phyloP scores from a whole-genome alignment of 2,888 invertebrate species.

The Tetramorium bicarinatum region DNA sequence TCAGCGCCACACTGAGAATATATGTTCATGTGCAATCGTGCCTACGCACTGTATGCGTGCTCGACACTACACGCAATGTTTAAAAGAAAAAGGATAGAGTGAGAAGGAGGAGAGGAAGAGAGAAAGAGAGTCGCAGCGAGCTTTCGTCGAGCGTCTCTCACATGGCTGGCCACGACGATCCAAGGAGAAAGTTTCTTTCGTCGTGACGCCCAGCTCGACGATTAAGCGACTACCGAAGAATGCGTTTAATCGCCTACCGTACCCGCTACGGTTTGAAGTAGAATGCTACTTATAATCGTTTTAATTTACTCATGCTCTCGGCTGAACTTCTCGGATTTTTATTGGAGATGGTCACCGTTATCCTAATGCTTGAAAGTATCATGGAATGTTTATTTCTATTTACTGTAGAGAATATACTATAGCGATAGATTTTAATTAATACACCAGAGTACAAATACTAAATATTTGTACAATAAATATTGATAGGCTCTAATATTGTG shows the following conservation, averaged over 20 bases:
- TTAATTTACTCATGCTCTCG: conserved; percentile 10
- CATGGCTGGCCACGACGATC: conserved; percentile 40
- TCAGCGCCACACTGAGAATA: background rate
- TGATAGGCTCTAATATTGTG: background rate
- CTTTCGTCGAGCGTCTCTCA: conserved; percentile 41
- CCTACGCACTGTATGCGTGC: conserved; percentile 9
- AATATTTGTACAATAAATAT: background rate
- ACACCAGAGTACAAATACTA: background rate
- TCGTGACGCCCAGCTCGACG: conserved; percentile 24
- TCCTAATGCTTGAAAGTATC: background rate
- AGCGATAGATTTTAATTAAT: background rate
- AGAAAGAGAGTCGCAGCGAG: background rate
- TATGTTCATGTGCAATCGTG: background rate
- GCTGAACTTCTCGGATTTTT: background rate
- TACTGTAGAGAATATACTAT: background rate
- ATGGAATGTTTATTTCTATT: background rate
- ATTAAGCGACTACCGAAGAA: conserved; percentile 36
- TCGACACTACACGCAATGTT: background rate
- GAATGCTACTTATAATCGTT: conserved; percentile 1
- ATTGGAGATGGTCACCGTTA: background rate
- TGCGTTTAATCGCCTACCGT: conserved; percentile 32
- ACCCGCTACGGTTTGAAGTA: background rate
- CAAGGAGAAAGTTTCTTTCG: conserved; percentile 48
- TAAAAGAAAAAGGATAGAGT: background rate
- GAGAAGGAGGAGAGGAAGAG: no score